Evolutionary conservation across 2,797 vertebrate species (phyloP).

Genomic region (Falco naumanni): DNA sequence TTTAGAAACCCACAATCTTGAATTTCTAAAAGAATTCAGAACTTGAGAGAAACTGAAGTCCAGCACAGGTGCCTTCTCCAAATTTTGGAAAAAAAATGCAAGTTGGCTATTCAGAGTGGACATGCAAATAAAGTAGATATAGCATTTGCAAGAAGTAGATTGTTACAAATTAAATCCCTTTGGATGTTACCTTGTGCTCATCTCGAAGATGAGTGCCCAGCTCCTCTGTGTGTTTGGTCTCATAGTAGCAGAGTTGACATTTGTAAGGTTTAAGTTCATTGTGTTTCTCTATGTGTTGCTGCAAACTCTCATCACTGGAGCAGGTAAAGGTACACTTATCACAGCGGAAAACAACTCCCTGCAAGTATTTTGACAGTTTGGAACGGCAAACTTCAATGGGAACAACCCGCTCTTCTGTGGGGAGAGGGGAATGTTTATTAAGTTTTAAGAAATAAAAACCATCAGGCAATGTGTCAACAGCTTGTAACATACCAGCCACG

Average conservation of each 20-base stretch:
- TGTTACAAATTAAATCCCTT: neutral
- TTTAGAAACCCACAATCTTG: neutral
- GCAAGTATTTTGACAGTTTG: conserved; percentile 92
- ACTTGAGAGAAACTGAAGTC: neutral
- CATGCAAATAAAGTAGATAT: neutral
- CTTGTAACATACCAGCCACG: conserved; percentile 79
- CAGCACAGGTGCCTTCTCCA: neutral
- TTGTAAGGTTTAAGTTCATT: conserved; percentile 92
- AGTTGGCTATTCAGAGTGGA: neutral
- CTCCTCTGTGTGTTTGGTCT: conserved; percentile 88
- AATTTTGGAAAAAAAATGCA: neutral
- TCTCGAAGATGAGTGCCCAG: conserved; percentile 90
- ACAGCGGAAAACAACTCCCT: conserved; percentile 92
- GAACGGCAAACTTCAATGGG: conserved; percentile 94
- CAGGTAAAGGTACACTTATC: conserved; percentile 97
- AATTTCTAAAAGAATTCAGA: neutral
- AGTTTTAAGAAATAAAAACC: conserved; percentile 90
- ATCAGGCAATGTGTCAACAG: conserved; percentile 84
- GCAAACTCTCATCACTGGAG: conserved; percentile 90
- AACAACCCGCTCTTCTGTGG: conserved; percentile 90
- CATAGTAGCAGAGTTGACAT: conserved; percentile 94
- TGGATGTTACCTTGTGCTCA: conserved; percentile 89
- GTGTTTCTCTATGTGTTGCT: conserved; percentile 93
- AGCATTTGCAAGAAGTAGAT: neutral
- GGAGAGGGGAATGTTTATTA: conserved; percentile 94